Percentiles rank a stretch among this genome's conserved stretches.
These are phyloP conservation scores for Trichechus manatus DNA, from an alignment of 2,113 vertebrate genomes.

Conservation along the genomic window DNA sequence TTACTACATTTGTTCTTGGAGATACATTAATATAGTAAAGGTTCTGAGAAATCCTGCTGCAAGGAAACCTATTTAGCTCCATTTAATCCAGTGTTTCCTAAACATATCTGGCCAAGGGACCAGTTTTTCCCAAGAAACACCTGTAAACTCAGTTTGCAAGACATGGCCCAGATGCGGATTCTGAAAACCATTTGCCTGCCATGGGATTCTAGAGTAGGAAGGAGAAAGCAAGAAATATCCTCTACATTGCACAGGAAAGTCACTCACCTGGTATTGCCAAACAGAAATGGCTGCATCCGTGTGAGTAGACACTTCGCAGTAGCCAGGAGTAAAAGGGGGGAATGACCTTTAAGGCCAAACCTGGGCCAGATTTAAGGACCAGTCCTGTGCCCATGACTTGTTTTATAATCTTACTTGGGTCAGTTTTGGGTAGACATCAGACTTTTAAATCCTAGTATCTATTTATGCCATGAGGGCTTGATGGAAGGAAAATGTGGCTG, in stretches of 20 bases:
- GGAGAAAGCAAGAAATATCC: neutral
- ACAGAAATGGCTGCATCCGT: neutral
- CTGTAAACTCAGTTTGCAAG: neutral
- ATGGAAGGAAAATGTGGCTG: neutral
- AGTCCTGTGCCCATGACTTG: neutral
- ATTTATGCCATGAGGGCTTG: neutral
- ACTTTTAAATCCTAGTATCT: slow-evolving; percentile 21
- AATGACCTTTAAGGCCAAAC: neutral
- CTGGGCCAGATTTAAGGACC: neutral
- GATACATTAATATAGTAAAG: neutral
- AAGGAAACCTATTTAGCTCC: neutral
- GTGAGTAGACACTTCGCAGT: neutral
- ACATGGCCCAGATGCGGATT: neutral
- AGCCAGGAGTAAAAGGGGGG: neutral
- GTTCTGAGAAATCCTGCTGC: neutral
- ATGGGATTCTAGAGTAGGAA: neutral
- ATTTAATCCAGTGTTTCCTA: neutral
- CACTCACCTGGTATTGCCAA: neutral
- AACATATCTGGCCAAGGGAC: neutral
- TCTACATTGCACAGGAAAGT: neutral
- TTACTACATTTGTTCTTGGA: neutral
- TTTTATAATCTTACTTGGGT: neutral
- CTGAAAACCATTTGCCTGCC: neutral
- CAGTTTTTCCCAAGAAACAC: neutral
- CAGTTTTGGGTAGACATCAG: neutral